Evolutionary conservation across 2,113 vertebrate genomes (phyloP), one percentile per base, ranked within the genome.

Genomic region (Balaeniceps rex): DNA sequence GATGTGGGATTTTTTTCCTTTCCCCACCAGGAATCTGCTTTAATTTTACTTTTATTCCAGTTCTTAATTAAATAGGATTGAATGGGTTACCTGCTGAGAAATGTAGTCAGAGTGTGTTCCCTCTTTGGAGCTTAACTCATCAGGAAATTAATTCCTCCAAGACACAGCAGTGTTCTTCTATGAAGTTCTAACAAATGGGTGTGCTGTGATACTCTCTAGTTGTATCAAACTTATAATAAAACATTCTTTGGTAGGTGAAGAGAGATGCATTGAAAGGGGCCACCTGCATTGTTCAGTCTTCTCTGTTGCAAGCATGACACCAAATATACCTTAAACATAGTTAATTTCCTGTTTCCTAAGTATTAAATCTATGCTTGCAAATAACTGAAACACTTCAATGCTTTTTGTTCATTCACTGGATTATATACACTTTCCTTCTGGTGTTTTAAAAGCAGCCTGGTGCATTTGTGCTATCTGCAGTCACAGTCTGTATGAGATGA

Each of bases 41-140:
- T 57, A 89, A 46, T 94, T 94, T 93, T 94, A 91, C 70, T 91
- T 92, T 70, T 97, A 93, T 93, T 93, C 77, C 87, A 91, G 16
- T 65, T 88, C 74, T 97, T 97, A 97, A 96, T 97, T 96, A 96
- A 97, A 79, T 96, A 85, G 96, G 95, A 94, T 93, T 91, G 93
- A 95, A 81, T 94, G 93, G 91, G 87, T 96, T 96, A 85, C 93
- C 94, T 89, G 91, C 94, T 95, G 95, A 94, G 95, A 94, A 92
- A 58, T 22, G 69, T 87, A 97, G 94, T 86, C 86, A 90, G 86
- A 64, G 12, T 75, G 23, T 84, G 72, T 95, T 94, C 58, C 79
- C 88, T 96, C 92, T 94, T 89, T 33, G 74, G 97, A 94, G 86
- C 87, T 90, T 92, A 96, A 84, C 86, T 97, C 96, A 72, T 94